These are phyloP conservation scores for Corvus cornix DNA, from an alignment of 2,113 vertebrate species.

Conservation along the genomic window DNA sequence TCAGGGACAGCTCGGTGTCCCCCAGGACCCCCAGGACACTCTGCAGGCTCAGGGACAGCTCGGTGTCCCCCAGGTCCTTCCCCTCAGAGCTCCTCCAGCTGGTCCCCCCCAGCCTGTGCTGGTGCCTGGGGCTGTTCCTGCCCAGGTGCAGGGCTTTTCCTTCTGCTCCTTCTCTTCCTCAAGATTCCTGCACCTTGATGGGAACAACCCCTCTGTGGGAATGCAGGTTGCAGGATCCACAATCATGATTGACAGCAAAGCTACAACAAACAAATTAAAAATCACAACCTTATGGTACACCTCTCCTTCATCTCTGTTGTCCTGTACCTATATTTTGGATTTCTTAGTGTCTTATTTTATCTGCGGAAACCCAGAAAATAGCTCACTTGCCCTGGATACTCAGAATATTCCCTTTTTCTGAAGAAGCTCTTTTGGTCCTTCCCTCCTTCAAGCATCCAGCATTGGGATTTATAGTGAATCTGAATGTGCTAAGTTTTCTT, in stretches of 20 bases:
- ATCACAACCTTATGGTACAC: too few species aligned
- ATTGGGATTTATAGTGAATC: background rate
- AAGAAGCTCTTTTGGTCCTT: background rate
- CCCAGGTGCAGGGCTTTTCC: background rate
- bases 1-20: background rate
- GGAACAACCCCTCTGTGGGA: fast-evolving
- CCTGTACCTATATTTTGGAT: background rate
- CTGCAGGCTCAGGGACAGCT: background rate
- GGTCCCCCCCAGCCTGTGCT: fast-evolving
- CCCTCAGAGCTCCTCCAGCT: background rate
- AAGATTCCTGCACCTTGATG: background rate
- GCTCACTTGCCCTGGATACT: background rate
- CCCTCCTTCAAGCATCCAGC: background rate
- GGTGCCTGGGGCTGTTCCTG: background rate
- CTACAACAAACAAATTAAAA: background rate
- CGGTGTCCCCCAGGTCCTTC: background rate
- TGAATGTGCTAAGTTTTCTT: background rate
- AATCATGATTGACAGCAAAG: background rate
- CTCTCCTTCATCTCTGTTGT: background rate
- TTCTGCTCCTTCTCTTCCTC: background rate
- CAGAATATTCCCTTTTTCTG: background rate
- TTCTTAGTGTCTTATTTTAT: background rate
- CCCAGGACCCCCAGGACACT: background rate
- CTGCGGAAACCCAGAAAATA: background rate
- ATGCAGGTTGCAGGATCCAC: background rate